phyloP scores from a whole-genome alignment of 2,888 invertebrate species.

The Branchellion lobata region DNA sequence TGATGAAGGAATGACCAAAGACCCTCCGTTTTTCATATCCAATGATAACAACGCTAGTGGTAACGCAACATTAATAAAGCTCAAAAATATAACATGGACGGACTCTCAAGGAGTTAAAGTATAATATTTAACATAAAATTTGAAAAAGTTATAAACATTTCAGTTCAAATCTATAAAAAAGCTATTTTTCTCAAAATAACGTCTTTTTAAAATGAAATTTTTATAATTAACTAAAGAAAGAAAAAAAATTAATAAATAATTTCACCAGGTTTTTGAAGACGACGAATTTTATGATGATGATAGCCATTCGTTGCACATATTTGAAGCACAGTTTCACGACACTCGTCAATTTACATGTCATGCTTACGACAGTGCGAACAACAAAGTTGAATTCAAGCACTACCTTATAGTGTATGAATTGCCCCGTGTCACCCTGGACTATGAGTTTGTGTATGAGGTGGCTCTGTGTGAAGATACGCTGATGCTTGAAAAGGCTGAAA shows the following conservation, averaged over 20 bases:
- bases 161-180: no score
- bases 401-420: constrained; percentile 34
- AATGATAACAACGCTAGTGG: no score
- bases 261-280: not conserved
- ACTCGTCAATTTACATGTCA: constrained; percentile 20
- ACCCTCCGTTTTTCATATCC: not conserved
- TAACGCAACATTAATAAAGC: no score
- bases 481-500: constrained; percentile 17
- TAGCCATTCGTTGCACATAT: not conserved
- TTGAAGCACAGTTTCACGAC: constrained; percentile 38
- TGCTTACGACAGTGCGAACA: not conserved
- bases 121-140: not conserved
- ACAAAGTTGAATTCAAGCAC: not conserved
- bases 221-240: no score
- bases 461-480: constrained; percentile 22
- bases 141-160: not conserved
- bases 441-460: constrained; percentile 8
- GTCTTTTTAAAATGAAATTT: no score
- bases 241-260: no score
- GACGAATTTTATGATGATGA: not conserved
- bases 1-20: not conserved
- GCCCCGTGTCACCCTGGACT: constrained; percentile 24
- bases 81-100: not conserved
- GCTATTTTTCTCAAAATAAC: no score
- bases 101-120: not conserved